A percentile compares a stretch with the other conserved stretches of the same genome.
Conservation (phyloP, 2,888 invertebrate genomes). For the Cerastoderma edule region DNA sequence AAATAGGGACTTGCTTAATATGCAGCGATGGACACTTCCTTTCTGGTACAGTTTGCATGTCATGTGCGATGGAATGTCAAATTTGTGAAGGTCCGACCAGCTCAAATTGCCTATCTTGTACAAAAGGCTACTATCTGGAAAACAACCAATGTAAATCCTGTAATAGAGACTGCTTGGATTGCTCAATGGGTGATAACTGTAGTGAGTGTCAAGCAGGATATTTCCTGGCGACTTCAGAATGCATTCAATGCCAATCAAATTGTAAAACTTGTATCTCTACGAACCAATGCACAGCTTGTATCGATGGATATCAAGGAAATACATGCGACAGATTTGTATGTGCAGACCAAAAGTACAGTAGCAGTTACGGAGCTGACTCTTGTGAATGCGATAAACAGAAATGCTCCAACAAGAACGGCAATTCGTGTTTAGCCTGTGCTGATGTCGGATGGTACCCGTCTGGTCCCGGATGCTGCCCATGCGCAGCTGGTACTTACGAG, state of each 20-base stretch:
- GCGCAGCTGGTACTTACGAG: not conserved
- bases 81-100: not conserved
- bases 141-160: not conserved
- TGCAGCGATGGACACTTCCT: not conserved
- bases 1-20: not conserved
- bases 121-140: not conserved
- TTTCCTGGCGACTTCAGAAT: too few relatives aligned
- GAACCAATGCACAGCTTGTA: not conserved
- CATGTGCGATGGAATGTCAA: not conserved
- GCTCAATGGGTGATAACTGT: too few relatives aligned
- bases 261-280: too few relatives aligned
- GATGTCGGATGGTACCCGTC: not conserved
- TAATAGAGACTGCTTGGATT: too few relatives aligned
- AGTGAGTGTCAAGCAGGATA: too few relatives aligned
- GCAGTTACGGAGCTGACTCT: too few relatives aligned
- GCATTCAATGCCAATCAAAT: too few relatives aligned
- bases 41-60: not conserved
- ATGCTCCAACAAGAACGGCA: not conserved
- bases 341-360: too few relatives aligned
- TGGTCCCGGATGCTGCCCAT: slow-evolving; percentile 1
- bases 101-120: not conserved
- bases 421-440: not conserved
- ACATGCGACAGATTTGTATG: not conserved
- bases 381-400: not conserved
- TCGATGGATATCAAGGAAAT: not conserved